Evolutionary conservation across 2,888 invertebrate species (phyloP).

Genomic region (Cephus pulcher): DNA sequence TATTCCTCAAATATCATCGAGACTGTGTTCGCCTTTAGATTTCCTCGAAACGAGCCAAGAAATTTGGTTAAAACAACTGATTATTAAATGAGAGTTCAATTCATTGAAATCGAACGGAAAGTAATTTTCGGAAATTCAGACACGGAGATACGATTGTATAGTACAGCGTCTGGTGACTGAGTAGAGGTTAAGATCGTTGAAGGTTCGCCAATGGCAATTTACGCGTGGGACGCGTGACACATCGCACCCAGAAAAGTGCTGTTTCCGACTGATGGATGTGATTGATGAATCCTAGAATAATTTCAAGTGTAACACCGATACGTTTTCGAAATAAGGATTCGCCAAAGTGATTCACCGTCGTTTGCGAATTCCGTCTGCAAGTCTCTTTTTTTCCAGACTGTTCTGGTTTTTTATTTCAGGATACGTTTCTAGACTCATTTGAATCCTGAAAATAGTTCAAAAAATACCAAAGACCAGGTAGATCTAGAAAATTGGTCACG

Average conservation of each 20-base stretch:
- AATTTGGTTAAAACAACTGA: not conserved
- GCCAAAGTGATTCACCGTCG: not conserved
- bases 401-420: not conserved
- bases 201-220: not conserved
- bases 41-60: not conserved
- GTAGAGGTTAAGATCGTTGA: not conserved
- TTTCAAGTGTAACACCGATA: not conserved
- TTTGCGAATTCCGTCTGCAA: not conserved
- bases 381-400: not conserved
- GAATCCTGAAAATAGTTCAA: not conserved
- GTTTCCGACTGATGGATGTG: not conserved
- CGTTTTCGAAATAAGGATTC: not conserved
- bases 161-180: not conserved
- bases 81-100: not conserved
- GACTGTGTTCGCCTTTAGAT: not conserved
- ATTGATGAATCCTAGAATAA: not conserved
- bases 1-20: not conserved
- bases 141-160: not conserved
- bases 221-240: not conserved
- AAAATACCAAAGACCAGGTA: not conserved
- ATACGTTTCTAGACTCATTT: not conserved
- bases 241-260: not conserved
- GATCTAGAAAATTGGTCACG: not conserved
- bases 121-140: not conserved
- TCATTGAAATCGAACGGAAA: no score